phyloP scores from a whole-genome alignment of 2,113 vertebrate species.

The Vulpes lagopus region DNA sequence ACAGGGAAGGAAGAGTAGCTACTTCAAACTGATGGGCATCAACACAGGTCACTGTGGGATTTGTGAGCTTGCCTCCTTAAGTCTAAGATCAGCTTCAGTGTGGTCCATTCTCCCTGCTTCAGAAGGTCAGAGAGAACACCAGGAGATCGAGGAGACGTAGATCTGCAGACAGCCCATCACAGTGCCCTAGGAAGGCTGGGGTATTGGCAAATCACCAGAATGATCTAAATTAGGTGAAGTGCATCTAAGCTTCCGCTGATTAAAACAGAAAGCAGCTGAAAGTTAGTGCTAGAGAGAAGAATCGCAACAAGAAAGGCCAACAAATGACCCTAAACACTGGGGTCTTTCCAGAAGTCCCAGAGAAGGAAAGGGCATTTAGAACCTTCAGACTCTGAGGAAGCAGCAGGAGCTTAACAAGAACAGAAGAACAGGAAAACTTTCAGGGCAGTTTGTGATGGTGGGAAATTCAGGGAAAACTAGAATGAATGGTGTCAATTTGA shows the following conservation, averaged over 20 bases:
- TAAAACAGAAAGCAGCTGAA: conserved; percentile 4
- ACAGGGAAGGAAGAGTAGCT: conserved; percentile 63
- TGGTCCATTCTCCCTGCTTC: not conserved
- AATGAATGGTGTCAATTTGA: conserved; percentile 9
- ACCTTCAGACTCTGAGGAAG: not conserved
- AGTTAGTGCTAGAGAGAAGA: conserved; percentile 3
- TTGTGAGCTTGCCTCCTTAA: not conserved
- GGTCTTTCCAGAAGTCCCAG: not conserved
- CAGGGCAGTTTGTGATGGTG: not conserved
- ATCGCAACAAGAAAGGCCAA: conserved; percentile 38
- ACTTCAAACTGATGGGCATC: conserved; percentile 43
- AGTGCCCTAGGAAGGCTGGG: not conserved
- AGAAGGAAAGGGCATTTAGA: not conserved
- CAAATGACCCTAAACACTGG: not conserved
- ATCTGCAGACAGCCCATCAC: not conserved
- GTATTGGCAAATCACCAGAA: not conserved
- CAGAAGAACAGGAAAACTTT: not conserved
- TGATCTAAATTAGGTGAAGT: conserved; percentile 5
- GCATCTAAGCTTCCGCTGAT: not conserved
- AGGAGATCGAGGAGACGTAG: not conserved
- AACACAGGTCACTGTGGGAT: conserved; percentile 14
- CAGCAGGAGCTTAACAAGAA: not conserved
- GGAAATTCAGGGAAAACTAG: conserved; percentile 3
- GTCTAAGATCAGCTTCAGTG: not conserved
- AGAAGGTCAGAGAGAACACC: conserved; percentile 16